These are phyloP conservation scores for Holacanthella duospinosa DNA, from an alignment of 2,888 invertebrate genomes.

Conservation along the genomic window DNA sequence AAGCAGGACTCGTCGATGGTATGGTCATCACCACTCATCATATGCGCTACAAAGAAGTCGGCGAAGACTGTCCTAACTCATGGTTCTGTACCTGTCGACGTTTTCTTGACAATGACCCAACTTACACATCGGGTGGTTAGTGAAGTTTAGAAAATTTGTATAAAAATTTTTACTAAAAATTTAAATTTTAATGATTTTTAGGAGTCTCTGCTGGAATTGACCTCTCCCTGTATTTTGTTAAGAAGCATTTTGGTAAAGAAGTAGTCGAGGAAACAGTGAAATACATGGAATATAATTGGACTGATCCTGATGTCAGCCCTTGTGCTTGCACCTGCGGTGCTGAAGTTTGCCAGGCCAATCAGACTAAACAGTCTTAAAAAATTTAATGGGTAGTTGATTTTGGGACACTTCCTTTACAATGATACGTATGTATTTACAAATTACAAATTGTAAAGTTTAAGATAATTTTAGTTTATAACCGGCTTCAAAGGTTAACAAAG, in stretches of 20 bases:
- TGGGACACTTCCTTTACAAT: too few species aligned
- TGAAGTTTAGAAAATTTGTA: background rate
- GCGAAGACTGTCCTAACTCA: background rate
- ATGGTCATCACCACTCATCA: slow-evolving; percentile 2
- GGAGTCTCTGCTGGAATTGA: slow-evolving; percentile 11
- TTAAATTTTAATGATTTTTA: background rate
- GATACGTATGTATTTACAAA: too few species aligned
- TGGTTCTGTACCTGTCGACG: slow-evolving; percentile 6
- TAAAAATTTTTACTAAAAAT: background rate
- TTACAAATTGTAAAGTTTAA: too few species aligned
- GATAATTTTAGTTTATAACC: too few species aligned
- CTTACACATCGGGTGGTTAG: slow-evolving; percentile 5
- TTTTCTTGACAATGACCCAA: slow-evolving; percentile 2
- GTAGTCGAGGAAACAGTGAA: background rate
- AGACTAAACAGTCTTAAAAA: too few species aligned
- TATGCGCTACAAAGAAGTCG: background rate
- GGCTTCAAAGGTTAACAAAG: too few species aligned
- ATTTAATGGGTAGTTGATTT: too few species aligned
- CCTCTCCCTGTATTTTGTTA: slow-evolving; percentile 4
- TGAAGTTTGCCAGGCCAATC: too few species aligned
- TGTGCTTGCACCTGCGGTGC: too few species aligned
- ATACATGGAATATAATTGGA: slow-evolving; percentile 9
- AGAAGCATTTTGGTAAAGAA: background rate
- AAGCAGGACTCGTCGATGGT: background rate
- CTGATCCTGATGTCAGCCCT: background rate